Evolutionary conservation across 1,140 invertebrate species (phyloP), one percentile per base, ranked within the genome.

Genomic region (Amphibalanus amphitrite): DNA sequence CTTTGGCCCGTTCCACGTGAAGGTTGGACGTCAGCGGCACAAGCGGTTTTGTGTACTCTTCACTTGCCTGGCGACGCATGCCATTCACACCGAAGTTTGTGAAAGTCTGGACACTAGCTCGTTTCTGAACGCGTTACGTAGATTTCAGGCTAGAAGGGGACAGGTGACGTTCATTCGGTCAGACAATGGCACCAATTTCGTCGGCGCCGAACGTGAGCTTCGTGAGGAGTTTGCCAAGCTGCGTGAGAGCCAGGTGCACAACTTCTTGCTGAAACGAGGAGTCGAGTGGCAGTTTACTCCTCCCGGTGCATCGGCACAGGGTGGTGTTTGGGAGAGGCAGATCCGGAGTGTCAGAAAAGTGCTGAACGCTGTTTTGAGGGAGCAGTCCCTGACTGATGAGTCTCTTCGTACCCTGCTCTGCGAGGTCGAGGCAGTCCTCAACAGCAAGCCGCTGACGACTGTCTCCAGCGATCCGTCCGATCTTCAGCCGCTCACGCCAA

Each of bases 131-230:
- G 74, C 73, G 20, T 74, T 81, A 0, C 71, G 73, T 64, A 30
- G 78, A 28, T 80, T 81, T 59, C 72, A 77, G 28, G 72, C 71
- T 29, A 29, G 76, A 26, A 28, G 75, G 71, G 78, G 77, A 69
- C 71, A 74, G 23, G 76, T 74, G 28, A 71, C 33, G 28, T 28
- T 70, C n/a, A n/a, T 78, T 20, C 71, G 72, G 71, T 74, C 70
- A 28, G 77, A 80, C 69, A 80, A 80, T 67, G 79, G 73, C 1
- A 78, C 78, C 1, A 77, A 78, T 71, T 79, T 80, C 29, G 73
- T 75, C n/a, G 74, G 75, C 1, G 75, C 74, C 28, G 71, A 77
- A 33, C 67, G 70, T 13, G 76, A 78, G 70, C 47, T 78, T 64
- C 38, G 38, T 70, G 71, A 72, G 38, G 28, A 20, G 29, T 70